Percentiles rank a stretch among this genome's conserved stretches.
Evolutionary conservation across 2,113 vertebrate species (phyloP).

Genomic region (Dasypus novemcinctus): DNA sequence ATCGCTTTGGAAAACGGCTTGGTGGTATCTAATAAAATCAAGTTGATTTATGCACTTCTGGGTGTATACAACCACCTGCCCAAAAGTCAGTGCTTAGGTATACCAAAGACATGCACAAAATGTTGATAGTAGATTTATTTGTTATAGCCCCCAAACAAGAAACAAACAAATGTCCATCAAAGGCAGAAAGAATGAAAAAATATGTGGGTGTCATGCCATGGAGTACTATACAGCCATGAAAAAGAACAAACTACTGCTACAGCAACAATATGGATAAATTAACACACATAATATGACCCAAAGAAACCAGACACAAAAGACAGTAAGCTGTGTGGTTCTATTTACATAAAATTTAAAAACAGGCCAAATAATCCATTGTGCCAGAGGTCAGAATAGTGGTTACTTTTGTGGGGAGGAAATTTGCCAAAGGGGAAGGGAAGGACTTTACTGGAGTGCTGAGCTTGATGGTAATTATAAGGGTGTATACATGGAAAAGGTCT

Average conservation of each 20-base stretch:
- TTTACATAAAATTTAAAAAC: background rate
- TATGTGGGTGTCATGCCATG: fast-evolving
- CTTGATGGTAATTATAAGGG: background rate
- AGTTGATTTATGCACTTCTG: background rate
- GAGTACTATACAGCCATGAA: background rate
- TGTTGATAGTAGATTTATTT: background rate
- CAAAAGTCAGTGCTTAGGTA: background rate
- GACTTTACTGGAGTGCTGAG: too few relatives aligned
- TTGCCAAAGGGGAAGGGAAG: fast-evolving
- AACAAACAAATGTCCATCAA: background rate
- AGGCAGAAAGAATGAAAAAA: background rate
- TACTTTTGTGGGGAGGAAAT: background rate
- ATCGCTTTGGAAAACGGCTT: background rate
- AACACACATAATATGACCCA: background rate
- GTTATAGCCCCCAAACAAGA: background rate
- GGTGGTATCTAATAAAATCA: background rate
- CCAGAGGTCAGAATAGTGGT: background rate
- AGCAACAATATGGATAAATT: background rate
- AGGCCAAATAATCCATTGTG: background rate
- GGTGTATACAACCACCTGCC: background rate
- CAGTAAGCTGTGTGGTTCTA: too few relatives aligned
- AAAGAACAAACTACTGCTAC: background rate
- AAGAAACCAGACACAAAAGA: background rate
- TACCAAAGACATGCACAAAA: background rate
- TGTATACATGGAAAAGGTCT: background rate